Conservation (phyloP, 2,888 invertebrate genomes). For the Microdon myrmicae region DNA sequence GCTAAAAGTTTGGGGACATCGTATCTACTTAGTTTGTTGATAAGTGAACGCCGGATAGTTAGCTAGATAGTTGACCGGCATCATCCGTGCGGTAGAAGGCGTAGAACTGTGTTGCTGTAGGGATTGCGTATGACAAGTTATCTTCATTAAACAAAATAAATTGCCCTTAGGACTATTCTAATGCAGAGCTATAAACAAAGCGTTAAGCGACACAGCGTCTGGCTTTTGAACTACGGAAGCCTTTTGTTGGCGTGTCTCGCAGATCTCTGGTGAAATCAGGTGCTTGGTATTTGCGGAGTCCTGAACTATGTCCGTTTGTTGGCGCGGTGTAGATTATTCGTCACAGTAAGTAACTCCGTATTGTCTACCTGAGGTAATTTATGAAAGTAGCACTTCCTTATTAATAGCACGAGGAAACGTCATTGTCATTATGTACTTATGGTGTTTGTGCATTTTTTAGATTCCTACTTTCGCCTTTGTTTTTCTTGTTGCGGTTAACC, state of each 20-base stretch:
- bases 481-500: not conserved
- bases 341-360: slow-evolving; percentile 26
- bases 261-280: slow-evolving; percentile 6
- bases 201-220: slow-evolving; percentile 45
- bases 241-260: slow-evolving; percentile 23
- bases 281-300: slow-evolving; percentile 19
- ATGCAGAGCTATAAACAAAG: slow-evolving; percentile 47
- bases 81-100: too few species aligned
- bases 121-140: slow-evolving; percentile 49
- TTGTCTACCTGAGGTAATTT: slow-evolving; percentile 35
- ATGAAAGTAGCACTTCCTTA: slow-evolving; percentile 51
- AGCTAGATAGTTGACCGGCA: too few species aligned
- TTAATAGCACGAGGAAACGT: slow-evolving; percentile 48
- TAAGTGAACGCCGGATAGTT: too few species aligned
- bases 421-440: slow-evolving; percentile 47
- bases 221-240: slow-evolving; percentile 42
- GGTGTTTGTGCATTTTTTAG: slow-evolving; percentile 31
- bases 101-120: too few species aligned
- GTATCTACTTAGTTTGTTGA: too few species aligned
- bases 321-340: too few species aligned
- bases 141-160: slow-evolving; percentile 52
- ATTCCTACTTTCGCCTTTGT: slow-evolving; percentile 2
- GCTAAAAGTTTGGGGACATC: too few species aligned
- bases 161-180: slow-evolving; percentile 51
- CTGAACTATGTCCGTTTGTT: too few species aligned